These are phyloP conservation scores for Serilophus lunatus DNA, from an alignment of 2,113 vertebrate species.

Conservation along the genomic window DNA sequence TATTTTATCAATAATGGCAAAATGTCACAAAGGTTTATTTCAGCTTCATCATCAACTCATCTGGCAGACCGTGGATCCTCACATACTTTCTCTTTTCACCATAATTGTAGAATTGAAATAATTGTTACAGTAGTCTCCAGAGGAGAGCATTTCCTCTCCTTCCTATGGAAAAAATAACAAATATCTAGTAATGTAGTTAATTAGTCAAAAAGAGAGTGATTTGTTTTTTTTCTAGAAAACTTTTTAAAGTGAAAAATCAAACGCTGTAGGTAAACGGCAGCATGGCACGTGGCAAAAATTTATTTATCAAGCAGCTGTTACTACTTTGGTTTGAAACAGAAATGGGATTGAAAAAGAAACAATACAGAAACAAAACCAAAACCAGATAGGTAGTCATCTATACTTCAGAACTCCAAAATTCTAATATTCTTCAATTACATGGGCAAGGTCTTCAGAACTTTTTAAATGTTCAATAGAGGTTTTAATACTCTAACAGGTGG, in stretches of 20 bases:
- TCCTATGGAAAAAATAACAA: not conserved
- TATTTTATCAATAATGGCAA: not conserved
- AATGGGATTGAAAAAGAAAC: not conserved
- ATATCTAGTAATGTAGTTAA: not conserved
- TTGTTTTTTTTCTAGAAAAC: not conserved
- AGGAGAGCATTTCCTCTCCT: not conserved
- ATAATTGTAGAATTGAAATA: not conserved
- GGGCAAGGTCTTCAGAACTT: not conserved
- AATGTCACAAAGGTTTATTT: not conserved
- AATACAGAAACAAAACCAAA: not conserved
- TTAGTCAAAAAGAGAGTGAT: not conserved
- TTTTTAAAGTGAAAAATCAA: not conserved
- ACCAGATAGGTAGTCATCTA: not conserved
- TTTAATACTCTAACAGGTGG: not conserved
- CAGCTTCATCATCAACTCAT: not conserved
- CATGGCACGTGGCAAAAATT: not conserved
- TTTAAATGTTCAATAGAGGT: not conserved
- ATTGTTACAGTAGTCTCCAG: not conserved
- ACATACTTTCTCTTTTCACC: not conserved
- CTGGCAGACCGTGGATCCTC: not conserved
- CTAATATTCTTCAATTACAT: not conserved
- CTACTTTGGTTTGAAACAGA: not conserved
- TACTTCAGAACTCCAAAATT: not conserved
- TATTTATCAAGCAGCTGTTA: not conserved
- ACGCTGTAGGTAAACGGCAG: not conserved